Evolutionary conservation across 2,888 invertebrate species (phyloP).

Genomic region (Eumacrocentrus americanus): DNA sequence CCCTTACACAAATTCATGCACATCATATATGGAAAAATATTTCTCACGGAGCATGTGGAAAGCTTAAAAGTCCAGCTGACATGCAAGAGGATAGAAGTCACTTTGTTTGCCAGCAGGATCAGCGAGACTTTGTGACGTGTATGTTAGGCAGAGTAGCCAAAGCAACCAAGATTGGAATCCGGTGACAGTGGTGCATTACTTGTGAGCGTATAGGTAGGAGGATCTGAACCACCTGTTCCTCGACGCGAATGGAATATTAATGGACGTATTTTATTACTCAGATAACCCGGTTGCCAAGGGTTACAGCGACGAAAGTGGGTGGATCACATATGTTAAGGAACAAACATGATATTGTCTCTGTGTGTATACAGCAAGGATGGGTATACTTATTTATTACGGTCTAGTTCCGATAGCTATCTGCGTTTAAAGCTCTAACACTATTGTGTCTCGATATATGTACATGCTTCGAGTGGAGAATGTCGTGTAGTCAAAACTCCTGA

Average conservation of each 20-base stretch:
- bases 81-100: no score
- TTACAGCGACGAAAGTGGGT: not conserved
- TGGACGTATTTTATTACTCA: conserved; percentile 25
- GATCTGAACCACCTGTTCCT: conserved; percentile 28
- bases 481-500: not conserved
- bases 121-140: not conserved
- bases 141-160: conserved; percentile 16
- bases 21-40: no score
- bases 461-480: not conserved
- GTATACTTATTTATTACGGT: not conserved
- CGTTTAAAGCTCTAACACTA: not conserved
- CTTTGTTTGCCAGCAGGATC: no score
- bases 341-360: not conserved
- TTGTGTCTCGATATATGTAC: not conserved
- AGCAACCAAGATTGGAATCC: conserved; percentile 17
- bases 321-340: not conserved
- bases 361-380: not conserved
- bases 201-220: conserved; percentile 7
- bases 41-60: no score
- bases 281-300: conserved; percentile 10
- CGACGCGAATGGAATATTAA: conserved; percentile 24
- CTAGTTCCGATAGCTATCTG: not conserved
- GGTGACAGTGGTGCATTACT: conserved; percentile 26
- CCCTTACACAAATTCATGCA: no score
- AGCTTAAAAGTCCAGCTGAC: no score